phyloP scores from a whole-genome alignment of 2,113 vertebrate species.

The Fukomys damarensis region DNA sequence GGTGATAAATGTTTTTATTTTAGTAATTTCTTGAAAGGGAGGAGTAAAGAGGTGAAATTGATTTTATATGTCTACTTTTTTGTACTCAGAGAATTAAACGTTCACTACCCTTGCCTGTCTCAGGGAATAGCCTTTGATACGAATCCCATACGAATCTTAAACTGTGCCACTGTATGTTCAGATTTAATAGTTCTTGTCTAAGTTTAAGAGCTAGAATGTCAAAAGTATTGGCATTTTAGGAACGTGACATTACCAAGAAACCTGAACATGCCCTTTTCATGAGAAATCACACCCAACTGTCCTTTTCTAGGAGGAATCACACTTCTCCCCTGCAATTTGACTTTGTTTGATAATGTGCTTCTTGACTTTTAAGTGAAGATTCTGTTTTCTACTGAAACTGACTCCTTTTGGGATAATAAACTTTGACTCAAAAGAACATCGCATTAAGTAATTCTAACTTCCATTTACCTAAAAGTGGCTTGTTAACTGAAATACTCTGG shows the following conservation, averaged over 20 bases:
- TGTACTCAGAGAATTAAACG: constrained; percentile 2
- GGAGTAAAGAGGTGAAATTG: constrained; percentile 45
- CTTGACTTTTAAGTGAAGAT: constrained; percentile 33
- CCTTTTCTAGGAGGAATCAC: background rate
- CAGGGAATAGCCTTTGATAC: constrained; percentile 63
- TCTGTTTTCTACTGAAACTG: constrained; percentile 33
- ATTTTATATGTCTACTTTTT: constrained; percentile 40
- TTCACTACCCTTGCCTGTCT: constrained; percentile 42
- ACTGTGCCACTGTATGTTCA: constrained; percentile 14
- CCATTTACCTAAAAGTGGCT: constrained; percentile 40
- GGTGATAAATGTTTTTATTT: constrained; percentile 54
- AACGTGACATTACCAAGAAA: constrained; percentile 33
- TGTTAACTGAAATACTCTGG: constrained; percentile 35
- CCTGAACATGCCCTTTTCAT: constrained; percentile 18
- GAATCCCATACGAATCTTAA: constrained; percentile 42
- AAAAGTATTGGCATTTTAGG: constrained; percentile 56
- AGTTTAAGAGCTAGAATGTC: constrained; percentile 49
- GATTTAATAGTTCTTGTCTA: constrained; percentile 28
- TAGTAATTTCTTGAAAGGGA: constrained; percentile 55
- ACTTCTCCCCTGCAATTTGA: background rate
- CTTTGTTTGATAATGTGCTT: constrained; percentile 58
- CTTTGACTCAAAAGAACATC: constrained; percentile 58
- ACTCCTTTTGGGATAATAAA: constrained; percentile 23
- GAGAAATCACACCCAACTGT: constrained; percentile 5
- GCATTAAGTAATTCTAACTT: constrained; percentile 44